These are phyloP conservation scores for Metacarcinus magister DNA, from an alignment of 2,888 invertebrate species.

Conservation along the genomic window DNA sequence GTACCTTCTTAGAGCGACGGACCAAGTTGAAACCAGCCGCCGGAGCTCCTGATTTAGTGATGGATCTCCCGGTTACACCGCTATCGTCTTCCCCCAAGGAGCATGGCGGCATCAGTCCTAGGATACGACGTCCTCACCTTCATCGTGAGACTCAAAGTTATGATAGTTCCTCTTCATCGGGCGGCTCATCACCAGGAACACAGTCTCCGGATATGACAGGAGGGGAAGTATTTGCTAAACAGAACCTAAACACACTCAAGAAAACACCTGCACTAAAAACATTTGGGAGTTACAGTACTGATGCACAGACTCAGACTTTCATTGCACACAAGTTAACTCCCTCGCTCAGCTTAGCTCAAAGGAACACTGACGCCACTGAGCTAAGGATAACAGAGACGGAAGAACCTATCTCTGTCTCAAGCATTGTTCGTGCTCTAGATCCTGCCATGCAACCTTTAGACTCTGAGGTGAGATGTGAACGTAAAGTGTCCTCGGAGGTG, in stretches of 20 bases:
- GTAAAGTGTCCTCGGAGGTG: constrained; percentile 75
- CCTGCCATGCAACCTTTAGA: constrained; percentile 75
- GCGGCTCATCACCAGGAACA: constrained; percentile 85
- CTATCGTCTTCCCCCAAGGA: constrained; percentile 82
- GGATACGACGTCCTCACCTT: constrained; percentile 75
- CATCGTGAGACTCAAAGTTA: constrained; percentile 74
- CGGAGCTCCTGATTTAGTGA: constrained; percentile 82
- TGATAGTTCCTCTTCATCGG: constrained; percentile 83
- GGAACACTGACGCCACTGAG: constrained; percentile 83
- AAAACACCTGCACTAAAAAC: constrained; percentile 85
- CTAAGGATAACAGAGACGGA: constrained; percentile 80
- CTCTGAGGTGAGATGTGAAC: constrained; percentile 75
- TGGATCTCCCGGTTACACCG: constrained; percentile 82
- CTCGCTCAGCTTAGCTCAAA: constrained; percentile 81
- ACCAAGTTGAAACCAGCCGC: constrained; percentile 74
- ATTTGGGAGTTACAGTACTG: constrained; percentile 81
- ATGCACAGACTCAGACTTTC: constrained; percentile 83
- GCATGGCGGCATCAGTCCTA: constrained; percentile 77
- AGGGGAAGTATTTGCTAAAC: constrained; percentile 91
- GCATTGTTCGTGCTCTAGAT: constrained; percentile 81
- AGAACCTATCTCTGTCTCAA: constrained; percentile 79
- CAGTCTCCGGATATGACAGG: constrained; percentile 88
- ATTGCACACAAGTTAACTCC: constrained; percentile 83
- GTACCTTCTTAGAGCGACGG: constrained; percentile 80
- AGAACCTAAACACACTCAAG: constrained; percentile 91